Conservation (phyloP, 2,888 invertebrate species). For the Dendrolimus houi region DNA sequence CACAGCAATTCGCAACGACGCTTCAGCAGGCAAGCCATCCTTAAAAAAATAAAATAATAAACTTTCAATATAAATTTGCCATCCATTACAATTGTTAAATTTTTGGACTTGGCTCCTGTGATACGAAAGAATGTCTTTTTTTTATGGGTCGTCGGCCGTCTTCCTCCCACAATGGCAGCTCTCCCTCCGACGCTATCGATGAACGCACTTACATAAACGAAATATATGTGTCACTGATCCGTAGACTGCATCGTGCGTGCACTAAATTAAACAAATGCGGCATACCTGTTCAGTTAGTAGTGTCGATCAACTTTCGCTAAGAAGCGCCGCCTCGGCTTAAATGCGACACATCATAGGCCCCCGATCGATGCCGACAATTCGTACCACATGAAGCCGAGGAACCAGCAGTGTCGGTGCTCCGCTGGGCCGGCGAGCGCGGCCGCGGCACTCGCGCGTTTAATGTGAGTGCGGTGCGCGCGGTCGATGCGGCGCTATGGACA, state of each 20-base stretch:
- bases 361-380: slow-evolving; percentile 33
- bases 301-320: slow-evolving; percentile 31
- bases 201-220: slow-evolving; percentile 39
- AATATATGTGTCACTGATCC: slow-evolving; percentile 25
- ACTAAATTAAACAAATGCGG: slow-evolving; percentile 5
- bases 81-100: background rate
- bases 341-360: slow-evolving; percentile 36
- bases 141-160: background rate
- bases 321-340: slow-evolving; percentile 40
- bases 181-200: slow-evolving; percentile 23
- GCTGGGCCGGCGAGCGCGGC: slow-evolving; percentile 51
- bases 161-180: background rate
- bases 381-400: slow-evolving; percentile 42
- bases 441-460: slow-evolving; percentile 66
- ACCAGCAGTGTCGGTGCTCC: slow-evolving; percentile 33
- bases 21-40: background rate
- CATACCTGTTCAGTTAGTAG: slow-evolving; percentile 15
- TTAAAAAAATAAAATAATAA: background rate
- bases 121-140: background rate
- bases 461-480: slow-evolving; percentile 35
- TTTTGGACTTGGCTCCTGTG: background rate
- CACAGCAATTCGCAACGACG: background rate
- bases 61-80: slow-evolving; percentile 1
- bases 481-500: slow-evolving; percentile 47
- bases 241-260: slow-evolving; percentile 26